These are phyloP conservation scores for Diacarnus erythraeanus DNA, from an alignment of 37 sponge, comb jelly and placozoan genomes.

Conservation along the genomic window DNA sequence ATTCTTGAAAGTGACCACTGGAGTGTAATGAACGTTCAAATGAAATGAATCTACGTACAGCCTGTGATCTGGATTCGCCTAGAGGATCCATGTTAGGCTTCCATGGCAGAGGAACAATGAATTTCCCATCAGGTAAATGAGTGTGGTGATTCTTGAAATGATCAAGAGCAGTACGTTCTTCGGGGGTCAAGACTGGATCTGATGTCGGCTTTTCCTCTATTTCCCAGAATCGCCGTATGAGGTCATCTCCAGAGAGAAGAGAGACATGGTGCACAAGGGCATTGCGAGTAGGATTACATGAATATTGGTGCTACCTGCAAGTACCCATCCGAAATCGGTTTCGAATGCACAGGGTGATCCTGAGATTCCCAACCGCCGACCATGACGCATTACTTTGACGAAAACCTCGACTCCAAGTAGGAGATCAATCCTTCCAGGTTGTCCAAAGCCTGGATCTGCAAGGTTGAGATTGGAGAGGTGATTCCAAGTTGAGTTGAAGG, in stretches of 20 bases:
- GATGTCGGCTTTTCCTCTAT: too few species aligned
- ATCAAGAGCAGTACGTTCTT: background rate
- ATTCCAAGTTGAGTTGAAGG: conserved; percentile 20
- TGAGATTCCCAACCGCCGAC: conserved; percentile 33
- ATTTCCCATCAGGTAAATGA: conserved; percentile 24
- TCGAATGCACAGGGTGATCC: background rate
- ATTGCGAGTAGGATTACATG: background rate
- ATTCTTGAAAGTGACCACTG: conserved; percentile 26
- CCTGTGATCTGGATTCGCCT: conserved; percentile 52
- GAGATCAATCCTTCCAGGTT: conserved; percentile 46
- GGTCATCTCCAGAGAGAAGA: too few species aligned
- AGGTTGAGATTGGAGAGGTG: conserved; percentile 15
- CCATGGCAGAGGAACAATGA: conserved; percentile 38
- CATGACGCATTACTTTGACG: conserved; percentile 30
- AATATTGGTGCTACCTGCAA: conserved; percentile 10
- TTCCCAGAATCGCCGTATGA: too few species aligned
- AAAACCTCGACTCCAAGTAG: conserved; percentile 34
- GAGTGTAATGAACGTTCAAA: conserved; percentile 41
- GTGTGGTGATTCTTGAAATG: conserved; percentile 33
- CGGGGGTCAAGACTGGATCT: too few species aligned
- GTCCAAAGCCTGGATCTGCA: conserved; percentile 31
- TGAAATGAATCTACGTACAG: conserved; percentile 35
- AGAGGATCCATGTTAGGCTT: background rate
- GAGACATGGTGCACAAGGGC: conserved; percentile 1
- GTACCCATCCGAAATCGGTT: conserved; percentile 50